Percentiles rank a stretch among this genome's conserved stretches.
Conservation (phyloP, 2,797 vertebrate genomes). For the Malacoctenus gilli region DNA sequence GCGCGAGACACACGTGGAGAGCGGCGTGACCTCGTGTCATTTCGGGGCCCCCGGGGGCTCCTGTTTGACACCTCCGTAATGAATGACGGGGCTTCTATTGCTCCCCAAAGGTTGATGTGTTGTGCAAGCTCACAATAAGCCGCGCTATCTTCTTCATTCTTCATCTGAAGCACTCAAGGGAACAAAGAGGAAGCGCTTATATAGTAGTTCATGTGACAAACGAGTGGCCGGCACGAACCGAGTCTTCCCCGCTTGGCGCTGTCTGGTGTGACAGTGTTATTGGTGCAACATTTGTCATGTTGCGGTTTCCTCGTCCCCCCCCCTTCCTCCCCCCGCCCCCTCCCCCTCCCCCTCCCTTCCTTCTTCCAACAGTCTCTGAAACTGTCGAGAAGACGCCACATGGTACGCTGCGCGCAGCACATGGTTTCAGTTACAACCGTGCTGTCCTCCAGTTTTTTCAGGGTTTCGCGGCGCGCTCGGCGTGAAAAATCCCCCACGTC, state of each 20-base stretch:
- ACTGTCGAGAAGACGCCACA: slow-evolving; percentile 59
- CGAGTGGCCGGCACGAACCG: slow-evolving; percentile 21
- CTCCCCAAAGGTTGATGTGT: neutral
- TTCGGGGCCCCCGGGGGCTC: too few species aligned
- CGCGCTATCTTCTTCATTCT: neutral
- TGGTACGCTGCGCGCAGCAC: slow-evolving; percentile 47
- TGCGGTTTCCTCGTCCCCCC: slow-evolving; percentile 68
- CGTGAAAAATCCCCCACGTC: slow-evolving; percentile 19
- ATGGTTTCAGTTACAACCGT: slow-evolving; percentile 63
- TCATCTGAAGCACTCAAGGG: slow-evolving; percentile 1
- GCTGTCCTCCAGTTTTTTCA: slow-evolving; percentile 22
- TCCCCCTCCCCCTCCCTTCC: neutral
- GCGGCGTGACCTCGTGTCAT: too few species aligned
- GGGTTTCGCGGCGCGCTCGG: slow-evolving; percentile 6
- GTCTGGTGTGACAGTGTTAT: slow-evolving; percentile 54
- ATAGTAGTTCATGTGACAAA: slow-evolving; percentile 31
- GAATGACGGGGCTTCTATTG: neutral
- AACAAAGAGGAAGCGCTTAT: slow-evolving; percentile 48
- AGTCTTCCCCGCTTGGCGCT: slow-evolving; percentile 51
- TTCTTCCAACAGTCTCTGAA: slow-evolving; percentile 47
- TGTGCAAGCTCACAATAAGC: neutral
- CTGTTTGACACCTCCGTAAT: too few species aligned
- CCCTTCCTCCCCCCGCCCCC: slow-evolving; percentile 1
- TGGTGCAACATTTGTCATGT: slow-evolving; percentile 72
- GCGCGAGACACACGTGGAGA: too few species aligned